Base-by-base conservation (phyloP, 2,888 invertebrate genomes). In the Chrysotoxum bicinctum region DNA sequence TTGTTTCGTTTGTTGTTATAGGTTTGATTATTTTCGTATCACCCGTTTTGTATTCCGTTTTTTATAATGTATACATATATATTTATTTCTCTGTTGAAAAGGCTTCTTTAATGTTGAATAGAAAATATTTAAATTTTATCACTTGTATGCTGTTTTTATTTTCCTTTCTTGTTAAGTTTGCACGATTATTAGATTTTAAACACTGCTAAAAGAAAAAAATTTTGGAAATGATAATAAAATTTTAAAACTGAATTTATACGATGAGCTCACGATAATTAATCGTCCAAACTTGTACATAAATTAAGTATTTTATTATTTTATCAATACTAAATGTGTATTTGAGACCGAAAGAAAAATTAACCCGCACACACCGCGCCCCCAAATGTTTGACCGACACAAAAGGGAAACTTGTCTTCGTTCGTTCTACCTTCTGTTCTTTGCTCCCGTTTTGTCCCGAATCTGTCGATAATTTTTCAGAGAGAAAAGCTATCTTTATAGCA, bases 351-450 rank as follows among this genome's bases (percentile, higher is more conserved):
- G 64, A 70, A 56, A 74, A 50, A 35, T 23, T 58, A 62, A 56
- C 37, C 84, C 79, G 79, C 79, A 76, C 79, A 79, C 72, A 75
- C 84, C 79, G 66, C 66, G 16, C 66, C 66, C 48, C 75, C 75
- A 54, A 75, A 54, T 32, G 60, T 23, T 32, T 19, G 62, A 75
- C 78, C 83, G 79, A 76, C 30, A 52, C 40, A 70, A 58, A 56
- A 75, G 64, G 45, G 73, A 52, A 62, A 69, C 66, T 84, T 30
- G 68, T 52, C 64, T 50, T 43, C 43, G 68, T 74, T 56, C 32
- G 54, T 45, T 76, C 19, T 32, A 23, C 9, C 30, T 76, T 48
- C 64, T 23, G 19, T 21, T 56, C 26, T 72, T n/a, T 68, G 54
- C 30, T 81, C 75, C 75, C 64, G 75, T 64, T 60, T 76, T 64